Conservation (phyloP, 2,797 vertebrate genomes). For the Sebastolobus alascanus region DNA sequence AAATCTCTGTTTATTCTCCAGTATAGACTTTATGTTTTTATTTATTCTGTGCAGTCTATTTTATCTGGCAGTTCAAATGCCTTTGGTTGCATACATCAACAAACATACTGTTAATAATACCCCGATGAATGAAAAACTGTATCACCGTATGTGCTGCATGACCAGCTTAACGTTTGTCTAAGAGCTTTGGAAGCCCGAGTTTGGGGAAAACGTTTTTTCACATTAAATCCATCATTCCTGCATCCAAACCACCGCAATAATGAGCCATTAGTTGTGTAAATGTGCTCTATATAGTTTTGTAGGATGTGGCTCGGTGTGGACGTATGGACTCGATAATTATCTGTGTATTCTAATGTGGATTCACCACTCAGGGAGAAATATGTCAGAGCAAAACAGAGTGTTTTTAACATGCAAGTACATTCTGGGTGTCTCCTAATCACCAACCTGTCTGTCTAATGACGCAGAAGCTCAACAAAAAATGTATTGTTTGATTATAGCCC, state of each 20-base stretch:
- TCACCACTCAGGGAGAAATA: neutral
- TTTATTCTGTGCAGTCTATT: neutral
- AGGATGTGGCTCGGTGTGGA: conserved; percentile 4
- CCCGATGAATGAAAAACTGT: conserved; percentile 1
- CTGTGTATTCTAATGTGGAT: conserved; percentile 10
- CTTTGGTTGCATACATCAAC: conserved; percentile 2
- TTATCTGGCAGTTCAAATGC: conserved; percentile 9
- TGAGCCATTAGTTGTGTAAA: conserved; percentile 43
- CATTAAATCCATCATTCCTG: neutral
- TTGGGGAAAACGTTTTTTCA: neutral
- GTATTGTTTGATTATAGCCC: neutral
- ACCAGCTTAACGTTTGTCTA: neutral
- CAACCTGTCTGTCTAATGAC: neutral
- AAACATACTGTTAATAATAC: conserved; percentile 26
- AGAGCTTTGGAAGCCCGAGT: neutral
- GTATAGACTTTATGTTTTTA: neutral
- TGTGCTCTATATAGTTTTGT: conserved; percentile 19
- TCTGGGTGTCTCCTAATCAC: neutral
- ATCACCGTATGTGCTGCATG: conserved; percentile 14
- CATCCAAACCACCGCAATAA: conserved; percentile 34
- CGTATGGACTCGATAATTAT: conserved; percentile 30
- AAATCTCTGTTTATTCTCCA: neutral
- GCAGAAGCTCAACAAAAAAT: neutral
- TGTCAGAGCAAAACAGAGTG: neutral
- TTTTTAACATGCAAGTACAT: neutral